Evolutionary conservation across 2,113 vertebrate species (phyloP).

Genomic region (Tympanuchus pallidicinctus): DNA sequence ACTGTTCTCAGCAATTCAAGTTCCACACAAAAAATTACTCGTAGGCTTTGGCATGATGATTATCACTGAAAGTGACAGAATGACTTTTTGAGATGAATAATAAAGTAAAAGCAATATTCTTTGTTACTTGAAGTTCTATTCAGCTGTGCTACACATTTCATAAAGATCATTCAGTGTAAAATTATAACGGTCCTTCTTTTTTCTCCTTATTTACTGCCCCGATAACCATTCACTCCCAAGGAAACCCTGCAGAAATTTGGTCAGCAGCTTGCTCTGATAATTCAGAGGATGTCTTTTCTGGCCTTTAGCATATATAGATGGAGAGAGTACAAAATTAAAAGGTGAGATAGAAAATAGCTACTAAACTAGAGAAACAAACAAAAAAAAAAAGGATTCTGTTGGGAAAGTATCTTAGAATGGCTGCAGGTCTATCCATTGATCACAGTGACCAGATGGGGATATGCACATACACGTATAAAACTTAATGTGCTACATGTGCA

Average conservation of each 20-base stretch:
- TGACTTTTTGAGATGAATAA: neutral
- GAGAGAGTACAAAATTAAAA: slow-evolving; percentile 62
- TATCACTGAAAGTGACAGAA: slow-evolving; percentile 10
- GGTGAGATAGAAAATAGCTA: slow-evolving; percentile 52
- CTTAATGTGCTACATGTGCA: slow-evolving; percentile 21
- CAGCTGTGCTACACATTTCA: neutral
- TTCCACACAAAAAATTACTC: neutral
- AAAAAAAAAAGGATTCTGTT: slow-evolving; percentile 33
- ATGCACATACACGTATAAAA: slow-evolving; percentile 59
- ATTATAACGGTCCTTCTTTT: neutral
- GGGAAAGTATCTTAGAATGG: slow-evolving; percentile 54
- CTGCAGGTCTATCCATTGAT: slow-evolving; percentile 52
- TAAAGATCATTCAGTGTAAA: neutral
- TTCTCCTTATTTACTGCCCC: neutral
- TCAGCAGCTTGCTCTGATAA: slow-evolving; percentile 38
- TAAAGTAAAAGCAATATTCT: neutral
- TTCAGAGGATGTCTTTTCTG: slow-evolving; percentile 61
- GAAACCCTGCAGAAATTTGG: slow-evolving; percentile 37
- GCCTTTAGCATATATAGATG: slow-evolving; percentile 43
- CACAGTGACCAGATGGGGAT: slow-evolving; percentile 60
- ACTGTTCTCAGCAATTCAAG: neutral
- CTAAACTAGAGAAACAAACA: slow-evolving; percentile 14
- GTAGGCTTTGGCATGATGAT: neutral
- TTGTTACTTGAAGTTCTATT: neutral
- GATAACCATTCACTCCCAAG: neutral